Conservation (phyloP, 2,113 vertebrate species). For the Monarcha castaneiventris region DNA sequence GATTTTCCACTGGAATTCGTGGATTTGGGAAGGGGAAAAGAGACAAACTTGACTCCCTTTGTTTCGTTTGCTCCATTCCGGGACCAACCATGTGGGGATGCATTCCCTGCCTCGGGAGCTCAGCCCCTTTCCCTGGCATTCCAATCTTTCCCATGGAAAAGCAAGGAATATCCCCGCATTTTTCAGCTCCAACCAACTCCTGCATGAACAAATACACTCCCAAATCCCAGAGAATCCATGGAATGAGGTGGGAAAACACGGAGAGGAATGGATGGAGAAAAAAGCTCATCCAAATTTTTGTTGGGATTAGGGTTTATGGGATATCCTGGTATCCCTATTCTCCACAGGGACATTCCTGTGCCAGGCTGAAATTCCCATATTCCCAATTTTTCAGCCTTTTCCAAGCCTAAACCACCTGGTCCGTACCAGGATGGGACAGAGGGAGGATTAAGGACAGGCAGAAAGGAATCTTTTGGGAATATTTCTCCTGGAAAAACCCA, state of each 20-base stretch:
- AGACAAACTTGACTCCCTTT: background rate
- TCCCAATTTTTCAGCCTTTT: background rate
- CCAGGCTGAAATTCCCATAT: background rate
- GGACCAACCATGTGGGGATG: background rate
- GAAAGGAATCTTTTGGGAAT: background rate
- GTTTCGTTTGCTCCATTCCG: background rate
- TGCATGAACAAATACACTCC: background rate
- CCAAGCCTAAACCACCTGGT: background rate
- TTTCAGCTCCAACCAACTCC: background rate
- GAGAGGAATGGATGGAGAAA: too few species aligned
- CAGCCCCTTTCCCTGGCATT: background rate
- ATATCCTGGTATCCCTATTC: background rate
- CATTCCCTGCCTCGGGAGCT: background rate
- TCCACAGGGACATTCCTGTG: background rate
- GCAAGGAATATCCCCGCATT: background rate
- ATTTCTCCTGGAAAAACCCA: background rate
- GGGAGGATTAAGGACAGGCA: background rate
- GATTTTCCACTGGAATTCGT: fast-evolving
- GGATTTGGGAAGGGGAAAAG: background rate
- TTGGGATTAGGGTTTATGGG: background rate
- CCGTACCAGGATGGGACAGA: background rate
- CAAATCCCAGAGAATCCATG: background rate
- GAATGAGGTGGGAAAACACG: background rate
- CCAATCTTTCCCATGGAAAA: background rate
- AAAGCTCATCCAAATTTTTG: background rate